Base-by-base conservation (phyloP, 2,113 vertebrate genomes). In the Chlamydotis undulata region DNA sequence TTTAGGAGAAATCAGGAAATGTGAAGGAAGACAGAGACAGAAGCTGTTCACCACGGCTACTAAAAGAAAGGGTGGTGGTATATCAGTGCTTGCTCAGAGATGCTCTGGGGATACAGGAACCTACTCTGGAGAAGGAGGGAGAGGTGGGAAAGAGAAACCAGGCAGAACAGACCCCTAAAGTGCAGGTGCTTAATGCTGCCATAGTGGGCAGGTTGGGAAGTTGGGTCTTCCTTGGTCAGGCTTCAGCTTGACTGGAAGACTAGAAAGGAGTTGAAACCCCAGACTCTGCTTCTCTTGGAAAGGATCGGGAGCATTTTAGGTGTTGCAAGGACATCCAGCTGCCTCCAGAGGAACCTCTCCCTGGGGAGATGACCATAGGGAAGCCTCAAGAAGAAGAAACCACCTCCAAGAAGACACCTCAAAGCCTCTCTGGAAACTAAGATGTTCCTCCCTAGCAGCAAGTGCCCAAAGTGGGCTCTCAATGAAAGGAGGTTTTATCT, bases 111-210 rank as follows among this genome's bases (percentile, higher is more conserved):
- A 71, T 19, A 57, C 29, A 77, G 69, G 41, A 92, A 84, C 47
- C 55, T 10, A 5, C 65, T 87, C 76, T 35, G n/a, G 83, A 88
- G 52, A 67, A 81, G 80, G 49, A 81, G 35, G 63, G 28, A 1
- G 6, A 84, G 43, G 41, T 67, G 59, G 37, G 81, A 67, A 73
- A 89, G 43, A 89, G 59, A 93, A 86, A 84, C 45, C 77, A 94
- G 90, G 83, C 73, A 84, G 59, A 78, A 86, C 67, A 93, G 90
- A 89, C 28, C 74, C 77, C 79, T 97, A 97, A 97, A 97, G 97
- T 97, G 96, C 96, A 93, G 94, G 95, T 97, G 97, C 97, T 97
- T 94, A 92, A 89, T 83, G 55, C 63, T 91, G 95, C 93, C 96
- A 83, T 14, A 8, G 0, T 35, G 68, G 92, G 82, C 94, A 95